These are phyloP conservation scores for Musca vetustissima DNA, from an alignment of 1,140 invertebrate species.

Conservation along the genomic window DNA sequence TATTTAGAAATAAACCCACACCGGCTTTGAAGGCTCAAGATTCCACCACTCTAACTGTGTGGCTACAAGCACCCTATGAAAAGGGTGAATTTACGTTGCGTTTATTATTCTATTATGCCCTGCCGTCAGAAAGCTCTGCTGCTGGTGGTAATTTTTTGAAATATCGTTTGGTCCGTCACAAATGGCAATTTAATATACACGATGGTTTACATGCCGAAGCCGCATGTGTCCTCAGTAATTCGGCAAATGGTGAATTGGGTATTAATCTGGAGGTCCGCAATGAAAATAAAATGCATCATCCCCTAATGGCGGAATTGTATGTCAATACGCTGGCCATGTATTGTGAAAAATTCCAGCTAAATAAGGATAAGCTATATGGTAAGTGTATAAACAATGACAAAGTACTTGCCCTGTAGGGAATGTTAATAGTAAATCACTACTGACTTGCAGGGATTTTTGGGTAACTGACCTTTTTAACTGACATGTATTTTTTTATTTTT, in stretches of 20 bases:
- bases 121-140: conserved; percentile 44
- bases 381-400: conserved; percentile 28
- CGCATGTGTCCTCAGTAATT: conserved; percentile 57
- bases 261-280: conserved; percentile 68
- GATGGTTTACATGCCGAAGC: conserved; percentile 67
- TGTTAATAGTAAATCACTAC: too few species aligned
- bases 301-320: conserved; percentile 62
- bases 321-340: conserved; percentile 45
- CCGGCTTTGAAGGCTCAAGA: conserved; percentile 61
- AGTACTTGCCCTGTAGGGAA: not conserved
- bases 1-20: conserved; percentile 50
- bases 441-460: too few species aligned
- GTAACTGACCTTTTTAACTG: too few species aligned
- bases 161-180: conserved; percentile 69
- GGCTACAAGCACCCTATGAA: conserved; percentile 68
- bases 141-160: conserved; percentile 58
- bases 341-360: conserved; percentile 44
- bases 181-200: conserved; percentile 69
- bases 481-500: not conserved
- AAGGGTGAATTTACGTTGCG: conserved; percentile 67
- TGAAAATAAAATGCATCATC: conserved; percentile 65
- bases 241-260: conserved; percentile 60
- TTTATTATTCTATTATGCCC: conserved; percentile 75
- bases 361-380: conserved; percentile 41
- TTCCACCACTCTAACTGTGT: conserved; percentile 63